phyloP scores from a whole-genome alignment of 2,888 invertebrate genomes.

The Amphipoea lucens region DNA sequence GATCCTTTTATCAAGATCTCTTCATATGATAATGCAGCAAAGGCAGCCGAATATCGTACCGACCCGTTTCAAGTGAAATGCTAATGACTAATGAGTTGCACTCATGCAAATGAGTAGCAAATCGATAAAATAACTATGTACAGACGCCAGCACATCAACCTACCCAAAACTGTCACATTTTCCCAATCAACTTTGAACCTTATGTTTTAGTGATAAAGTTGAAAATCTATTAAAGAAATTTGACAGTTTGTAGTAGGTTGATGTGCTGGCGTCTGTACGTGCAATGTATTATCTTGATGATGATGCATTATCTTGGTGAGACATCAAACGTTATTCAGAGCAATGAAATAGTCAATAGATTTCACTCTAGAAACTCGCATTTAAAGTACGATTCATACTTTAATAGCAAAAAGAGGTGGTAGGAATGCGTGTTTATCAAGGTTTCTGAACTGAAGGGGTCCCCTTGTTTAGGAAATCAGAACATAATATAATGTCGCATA shows the following conservation, averaged over 20 bases:
- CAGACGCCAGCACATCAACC: no score
- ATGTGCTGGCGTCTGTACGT: background rate
- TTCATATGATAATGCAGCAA: constrained; percentile 20
- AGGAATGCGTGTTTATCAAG: background rate
- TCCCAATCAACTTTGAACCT: no score
- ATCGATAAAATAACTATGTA: constrained; percentile 40
- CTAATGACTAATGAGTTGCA: constrained; percentile 29
- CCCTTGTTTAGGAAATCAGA: constrained; percentile 4
- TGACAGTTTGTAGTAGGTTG: no score
- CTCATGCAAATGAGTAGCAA: constrained; percentile 5
- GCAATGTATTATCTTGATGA: constrained; percentile 26
- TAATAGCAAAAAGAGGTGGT: constrained; percentile 2
- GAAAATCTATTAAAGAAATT: no score
- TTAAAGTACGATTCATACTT: constrained; percentile 14
- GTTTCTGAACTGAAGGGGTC: background rate
- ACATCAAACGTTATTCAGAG: constrained; percentile 19
- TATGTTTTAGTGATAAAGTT: no score
- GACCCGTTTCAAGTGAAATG: constrained; percentile 26
- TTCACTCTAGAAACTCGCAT: background rate
- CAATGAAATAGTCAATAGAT: constrained; percentile 18
- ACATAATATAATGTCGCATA: constrained; percentile 8
- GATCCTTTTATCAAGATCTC: constrained; percentile 2
- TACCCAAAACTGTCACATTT: no score
- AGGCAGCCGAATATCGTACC: background rate
- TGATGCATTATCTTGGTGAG: constrained; percentile 27